Percentiles rank a stretch among this genome's conserved stretches.
These are phyloP conservation scores for Himalopsyche japonica DNA, from an alignment of 2,888 invertebrate genomes.

Conservation along the genomic window DNA sequence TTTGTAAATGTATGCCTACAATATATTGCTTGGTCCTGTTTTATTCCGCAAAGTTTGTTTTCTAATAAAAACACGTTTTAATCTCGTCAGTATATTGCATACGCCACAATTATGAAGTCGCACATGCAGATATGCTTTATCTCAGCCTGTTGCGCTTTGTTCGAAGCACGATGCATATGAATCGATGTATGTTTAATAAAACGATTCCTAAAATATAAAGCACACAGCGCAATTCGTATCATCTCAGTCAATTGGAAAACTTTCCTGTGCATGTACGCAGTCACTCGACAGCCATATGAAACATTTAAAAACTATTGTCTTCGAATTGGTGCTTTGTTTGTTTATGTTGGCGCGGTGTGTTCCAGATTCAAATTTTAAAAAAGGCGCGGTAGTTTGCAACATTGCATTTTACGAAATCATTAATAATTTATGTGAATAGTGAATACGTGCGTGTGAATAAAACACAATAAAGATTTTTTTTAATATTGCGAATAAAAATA, in stretches of 20 bases:
- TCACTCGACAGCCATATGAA: not conserved
- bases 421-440: not conserved
- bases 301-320: not conserved
- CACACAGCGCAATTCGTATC: not conserved
- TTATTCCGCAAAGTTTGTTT: not conserved
- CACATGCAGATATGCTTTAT: conserved; percentile 23
- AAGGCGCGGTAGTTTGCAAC: not conserved
- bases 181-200: not conserved
- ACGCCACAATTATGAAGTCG: not conserved
- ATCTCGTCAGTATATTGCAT: not conserved
- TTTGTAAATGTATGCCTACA: too few species aligned
- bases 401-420: not conserved
- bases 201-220: conserved; percentile 13
- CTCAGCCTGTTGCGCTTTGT: conserved; percentile 15
- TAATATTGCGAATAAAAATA: not conserved
- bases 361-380: not conserved
- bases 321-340: not conserved
- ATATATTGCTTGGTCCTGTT: too few species aligned
- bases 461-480: not conserved
- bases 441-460: not conserved
- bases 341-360: not conserved
- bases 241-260: conserved; percentile 12
- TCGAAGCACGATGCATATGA: not conserved
- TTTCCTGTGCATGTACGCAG: not conserved
- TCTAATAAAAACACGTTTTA: not conserved